Evolutionary conservation across 2,113 vertebrate species (phyloP).

Genomic region (Elanoides forficatus): DNA sequence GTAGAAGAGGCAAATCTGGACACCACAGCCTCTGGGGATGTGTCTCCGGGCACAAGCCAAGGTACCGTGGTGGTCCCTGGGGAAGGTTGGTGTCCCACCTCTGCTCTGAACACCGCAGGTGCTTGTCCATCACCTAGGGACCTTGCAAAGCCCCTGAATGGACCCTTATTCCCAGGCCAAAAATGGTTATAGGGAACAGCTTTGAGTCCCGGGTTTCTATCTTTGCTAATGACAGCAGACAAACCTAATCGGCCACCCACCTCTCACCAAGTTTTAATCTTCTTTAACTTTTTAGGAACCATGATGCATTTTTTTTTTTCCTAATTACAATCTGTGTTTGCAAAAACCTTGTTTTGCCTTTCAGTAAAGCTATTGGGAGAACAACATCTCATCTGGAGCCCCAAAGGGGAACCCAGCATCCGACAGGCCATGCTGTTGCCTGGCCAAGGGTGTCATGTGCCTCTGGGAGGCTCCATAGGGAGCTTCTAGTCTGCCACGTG

Average conservation of each 20-base stretch:
- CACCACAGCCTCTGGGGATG: too few relatives aligned
- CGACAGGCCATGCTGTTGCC: not conserved
- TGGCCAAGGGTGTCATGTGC: rapidly evolving
- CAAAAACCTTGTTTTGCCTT: not conserved
- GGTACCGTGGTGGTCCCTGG: not conserved
- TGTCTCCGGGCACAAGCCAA: not conserved
- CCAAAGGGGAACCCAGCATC: not conserved
- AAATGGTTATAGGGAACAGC: not conserved
- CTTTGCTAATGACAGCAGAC: not conserved
- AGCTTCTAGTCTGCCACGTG: not conserved
- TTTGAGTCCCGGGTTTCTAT: not conserved
- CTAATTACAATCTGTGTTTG: not conserved
- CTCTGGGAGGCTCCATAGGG: not conserved
- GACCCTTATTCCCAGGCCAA: not conserved
- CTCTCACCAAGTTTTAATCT: not conserved
- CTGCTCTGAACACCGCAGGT: rapidly evolving
- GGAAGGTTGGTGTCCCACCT: not conserved
- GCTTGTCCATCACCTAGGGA: not conserved
- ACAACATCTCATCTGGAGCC: not conserved
- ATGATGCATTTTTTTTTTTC: not conserved
- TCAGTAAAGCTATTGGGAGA: not conserved
- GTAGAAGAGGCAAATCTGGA: not conserved
- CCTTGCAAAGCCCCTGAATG: not conserved
- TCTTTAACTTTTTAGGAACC: not conserved
- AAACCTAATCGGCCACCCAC: not conserved